A percentile compares a stretch with the other conserved stretches of the same genome.
phyloP scores from a whole-genome alignment of 2,113 vertebrate genomes.

The Menidia beryllina region DNA sequence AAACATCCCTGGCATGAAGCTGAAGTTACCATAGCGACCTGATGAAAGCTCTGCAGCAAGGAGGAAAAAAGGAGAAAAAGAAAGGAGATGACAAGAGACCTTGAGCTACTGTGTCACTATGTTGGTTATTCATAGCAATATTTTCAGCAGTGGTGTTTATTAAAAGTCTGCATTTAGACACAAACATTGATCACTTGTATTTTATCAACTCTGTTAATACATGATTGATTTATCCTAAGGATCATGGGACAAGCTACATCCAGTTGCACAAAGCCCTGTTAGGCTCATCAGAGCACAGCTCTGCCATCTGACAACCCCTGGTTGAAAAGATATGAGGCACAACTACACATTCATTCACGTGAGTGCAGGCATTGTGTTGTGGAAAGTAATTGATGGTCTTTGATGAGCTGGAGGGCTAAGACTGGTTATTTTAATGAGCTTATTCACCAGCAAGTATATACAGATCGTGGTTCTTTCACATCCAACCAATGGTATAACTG shows the following conservation, averaged over 20 bases:
- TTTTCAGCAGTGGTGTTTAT: slow-evolving; percentile 11
- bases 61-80: slow-evolving; percentile 20
- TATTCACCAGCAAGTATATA: slow-evolving; percentile 48
- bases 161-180: background rate
- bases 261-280: slow-evolving; percentile 53
- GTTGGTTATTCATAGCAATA: slow-evolving; percentile 11
- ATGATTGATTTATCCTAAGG: slow-evolving; percentile 24
- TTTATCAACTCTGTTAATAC: background rate
- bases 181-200: background rate
- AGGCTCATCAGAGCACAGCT: slow-evolving; percentile 37
- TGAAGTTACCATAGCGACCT: slow-evolving; percentile 78
- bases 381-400: slow-evolving; percentile 60
- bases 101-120: slow-evolving; percentile 56
- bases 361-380: slow-evolving; percentile 45
- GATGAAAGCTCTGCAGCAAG: slow-evolving; percentile 65
- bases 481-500: slow-evolving; percentile 36
- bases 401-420: slow-evolving; percentile 54
- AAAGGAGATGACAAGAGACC: slow-evolving; percentile 42
- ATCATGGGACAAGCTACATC: slow-evolving; percentile 19
- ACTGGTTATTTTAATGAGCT: slow-evolving; percentile 60
- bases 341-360: slow-evolving; percentile 50
- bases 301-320: slow-evolving; percentile 28
- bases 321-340: slow-evolving; percentile 53
- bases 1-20: slow-evolving; percentile 73
- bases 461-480: slow-evolving; percentile 22